These are phyloP conservation scores for Poliocrania exsul DNA, from an alignment of 2,797 vertebrate genomes.

Conservation along the genomic window DNA sequence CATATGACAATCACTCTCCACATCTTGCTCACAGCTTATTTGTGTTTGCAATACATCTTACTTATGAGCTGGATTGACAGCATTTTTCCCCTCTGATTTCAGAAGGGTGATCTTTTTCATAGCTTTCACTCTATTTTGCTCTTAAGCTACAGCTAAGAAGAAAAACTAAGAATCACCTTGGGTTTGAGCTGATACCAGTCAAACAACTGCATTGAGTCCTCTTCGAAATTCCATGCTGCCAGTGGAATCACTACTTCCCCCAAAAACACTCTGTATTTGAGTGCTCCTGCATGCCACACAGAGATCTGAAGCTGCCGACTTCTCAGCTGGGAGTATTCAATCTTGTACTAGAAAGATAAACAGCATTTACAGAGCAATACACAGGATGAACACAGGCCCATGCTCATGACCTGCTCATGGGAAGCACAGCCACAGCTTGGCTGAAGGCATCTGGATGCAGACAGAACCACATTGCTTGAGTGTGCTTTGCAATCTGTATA, in stretches of 20 bases:
- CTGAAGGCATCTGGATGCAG: not conserved
- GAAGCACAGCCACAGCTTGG: not conserved
- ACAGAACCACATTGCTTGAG: not conserved
- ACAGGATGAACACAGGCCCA: not conserved
- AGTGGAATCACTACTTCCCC: conserved; percentile 87
- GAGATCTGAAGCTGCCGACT: conserved; percentile 83
- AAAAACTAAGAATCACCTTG: conserved; percentile 77
- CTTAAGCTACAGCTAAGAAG: not conserved
- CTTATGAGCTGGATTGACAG: not conserved
- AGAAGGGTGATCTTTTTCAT: not conserved
- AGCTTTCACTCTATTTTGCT: not conserved
- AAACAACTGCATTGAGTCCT: conserved; percentile 64
- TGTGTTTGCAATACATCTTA: not conserved
- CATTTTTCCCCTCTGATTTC: not conserved
- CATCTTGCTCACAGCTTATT: not conserved
- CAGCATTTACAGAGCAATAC: not conserved
- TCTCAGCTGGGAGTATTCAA: conserved; percentile 79
- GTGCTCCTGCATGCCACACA: conserved; percentile 87
- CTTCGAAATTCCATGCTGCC: conserved; percentile 82
- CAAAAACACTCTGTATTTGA: conserved; percentile 84
- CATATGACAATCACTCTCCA: not conserved
- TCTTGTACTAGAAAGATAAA: conserved; percentile 77
- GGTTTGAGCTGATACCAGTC: conserved; percentile 84
- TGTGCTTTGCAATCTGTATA: not conserved
- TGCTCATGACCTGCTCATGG: not conserved